Percentiles rank a stretch among this genome's conserved stretches.
Evolutionary conservation across 2,888 invertebrate species (phyloP).

Genomic region (Temnothorax ravouxi): DNA sequence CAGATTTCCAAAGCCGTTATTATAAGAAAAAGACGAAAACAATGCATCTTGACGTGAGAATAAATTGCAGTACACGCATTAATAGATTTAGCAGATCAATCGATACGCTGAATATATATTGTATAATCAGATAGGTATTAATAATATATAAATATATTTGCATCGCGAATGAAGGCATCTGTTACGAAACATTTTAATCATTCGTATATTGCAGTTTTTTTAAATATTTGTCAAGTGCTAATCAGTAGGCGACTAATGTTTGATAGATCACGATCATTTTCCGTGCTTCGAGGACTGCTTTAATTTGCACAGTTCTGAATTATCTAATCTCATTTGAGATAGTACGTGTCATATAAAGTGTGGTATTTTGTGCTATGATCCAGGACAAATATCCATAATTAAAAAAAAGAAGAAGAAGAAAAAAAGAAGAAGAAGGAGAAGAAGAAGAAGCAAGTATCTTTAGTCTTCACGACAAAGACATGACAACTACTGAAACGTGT

Average conservation of each 20-base stretch:
- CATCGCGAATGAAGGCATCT: not conserved
- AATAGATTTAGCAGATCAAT: not conserved
- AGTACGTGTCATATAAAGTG: not conserved
- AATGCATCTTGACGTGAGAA: not conserved
- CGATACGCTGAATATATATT: not conserved
- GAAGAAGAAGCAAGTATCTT: not conserved
- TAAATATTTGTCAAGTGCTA: not conserved
- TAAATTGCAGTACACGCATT: not conserved
- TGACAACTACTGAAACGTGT: not conserved
- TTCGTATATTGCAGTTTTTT: not conserved
- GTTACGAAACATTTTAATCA: too few relatives aligned
- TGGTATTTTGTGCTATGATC: not conserved
- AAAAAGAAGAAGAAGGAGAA: not conserved
- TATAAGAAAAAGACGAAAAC: not conserved
- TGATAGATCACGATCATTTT: not conserved
- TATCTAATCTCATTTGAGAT: not conserved
- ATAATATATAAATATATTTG: not conserved
- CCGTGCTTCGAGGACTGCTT: not conserved
- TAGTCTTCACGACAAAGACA: not conserved
- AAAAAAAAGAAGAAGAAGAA: not conserved
- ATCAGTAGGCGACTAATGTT: not conserved
- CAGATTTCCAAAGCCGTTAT: not conserved
- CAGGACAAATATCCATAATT: not conserved
- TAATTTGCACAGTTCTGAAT: not conserved
- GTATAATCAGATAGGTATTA: not conserved